phyloP scores from a whole-genome alignment of 2,888 invertebrate genomes.

The Isotomurus palustris region DNA sequence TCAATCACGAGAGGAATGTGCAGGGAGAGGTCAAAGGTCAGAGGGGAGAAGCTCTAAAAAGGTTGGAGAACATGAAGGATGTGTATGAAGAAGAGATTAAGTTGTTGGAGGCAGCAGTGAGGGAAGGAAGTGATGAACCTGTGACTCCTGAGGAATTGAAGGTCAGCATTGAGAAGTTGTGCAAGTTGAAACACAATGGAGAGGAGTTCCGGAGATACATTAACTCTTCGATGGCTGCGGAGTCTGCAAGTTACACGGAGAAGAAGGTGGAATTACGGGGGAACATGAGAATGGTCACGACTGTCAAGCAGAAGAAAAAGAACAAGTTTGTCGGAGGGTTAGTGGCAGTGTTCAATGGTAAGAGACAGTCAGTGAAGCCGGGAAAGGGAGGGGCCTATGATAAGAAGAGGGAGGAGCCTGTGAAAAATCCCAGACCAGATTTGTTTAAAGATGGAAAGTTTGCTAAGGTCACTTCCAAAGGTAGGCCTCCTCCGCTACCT shows the following conservation, averaged over 20 bases:
- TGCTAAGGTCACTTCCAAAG: no score
- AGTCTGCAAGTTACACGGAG: background rate
- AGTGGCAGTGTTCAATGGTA: no score
- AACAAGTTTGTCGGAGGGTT: background rate
- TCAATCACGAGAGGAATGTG: background rate
- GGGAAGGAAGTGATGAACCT: background rate
- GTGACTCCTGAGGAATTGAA: background rate
- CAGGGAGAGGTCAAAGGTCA: background rate
- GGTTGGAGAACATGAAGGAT: background rate
- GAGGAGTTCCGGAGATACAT: background rate
- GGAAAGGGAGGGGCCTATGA: no score
- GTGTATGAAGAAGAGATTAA: conserved; percentile 2
- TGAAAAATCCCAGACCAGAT: background rate
- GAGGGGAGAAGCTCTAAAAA: background rate
- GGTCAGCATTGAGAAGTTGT: background rate
- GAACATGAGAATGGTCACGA: background rate
- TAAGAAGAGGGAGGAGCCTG: no score
- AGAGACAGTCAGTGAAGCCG: no score
- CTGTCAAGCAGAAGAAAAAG: background rate
- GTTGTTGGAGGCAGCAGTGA: background rate
- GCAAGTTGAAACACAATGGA: conserved; percentile 4
- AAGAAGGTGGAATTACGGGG: background rate
- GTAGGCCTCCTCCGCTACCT: no score
- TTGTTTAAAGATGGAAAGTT: background rate
- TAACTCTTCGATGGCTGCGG: background rate